phyloP scores from a whole-genome alignment of 2,797 vertebrate species.

The Phataginus tricuspis region DNA sequence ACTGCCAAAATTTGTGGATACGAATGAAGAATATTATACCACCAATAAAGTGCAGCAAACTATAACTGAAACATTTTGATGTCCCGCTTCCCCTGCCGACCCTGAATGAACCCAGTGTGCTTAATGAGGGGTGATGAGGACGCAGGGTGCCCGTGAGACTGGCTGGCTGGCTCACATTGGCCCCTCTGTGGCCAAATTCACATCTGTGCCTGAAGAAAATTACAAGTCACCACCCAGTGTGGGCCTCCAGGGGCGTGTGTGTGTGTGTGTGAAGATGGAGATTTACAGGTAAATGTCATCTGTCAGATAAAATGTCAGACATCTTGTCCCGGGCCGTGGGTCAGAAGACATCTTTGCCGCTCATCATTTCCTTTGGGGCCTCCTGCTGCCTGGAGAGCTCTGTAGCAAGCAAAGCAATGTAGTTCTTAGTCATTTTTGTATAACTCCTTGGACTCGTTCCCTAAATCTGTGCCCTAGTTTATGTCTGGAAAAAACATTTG shows the following conservation, averaged over 20 bases:
- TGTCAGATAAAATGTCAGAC: not conserved
- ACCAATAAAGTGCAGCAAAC: not conserved
- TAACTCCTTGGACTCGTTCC: not conserved
- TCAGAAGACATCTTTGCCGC: not conserved
- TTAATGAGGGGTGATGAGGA: not conserved
- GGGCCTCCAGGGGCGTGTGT: not conserved
- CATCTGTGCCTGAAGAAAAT: not conserved
- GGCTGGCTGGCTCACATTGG: not conserved
- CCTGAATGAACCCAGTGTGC: not conserved
- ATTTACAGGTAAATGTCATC: not conserved
- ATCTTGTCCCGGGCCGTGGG: not conserved
- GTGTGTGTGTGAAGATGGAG: not conserved
- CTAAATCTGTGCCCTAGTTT: not conserved
- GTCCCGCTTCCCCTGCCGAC: not conserved
- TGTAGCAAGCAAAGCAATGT: not conserved
- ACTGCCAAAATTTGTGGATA: not conserved
- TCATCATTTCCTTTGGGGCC: not conserved
- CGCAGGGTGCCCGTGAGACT: not conserved
- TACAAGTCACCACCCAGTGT: not conserved
- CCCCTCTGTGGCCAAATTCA: not conserved
- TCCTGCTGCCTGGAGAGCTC: not conserved
- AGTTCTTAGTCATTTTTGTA: not conserved
- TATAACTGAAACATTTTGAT: not conserved
- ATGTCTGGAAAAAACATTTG: not conserved
- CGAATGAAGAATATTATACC: not conserved